phyloP scores from a whole-genome alignment of 2,113 vertebrate genomes.

The Merops nubicus region DNA sequence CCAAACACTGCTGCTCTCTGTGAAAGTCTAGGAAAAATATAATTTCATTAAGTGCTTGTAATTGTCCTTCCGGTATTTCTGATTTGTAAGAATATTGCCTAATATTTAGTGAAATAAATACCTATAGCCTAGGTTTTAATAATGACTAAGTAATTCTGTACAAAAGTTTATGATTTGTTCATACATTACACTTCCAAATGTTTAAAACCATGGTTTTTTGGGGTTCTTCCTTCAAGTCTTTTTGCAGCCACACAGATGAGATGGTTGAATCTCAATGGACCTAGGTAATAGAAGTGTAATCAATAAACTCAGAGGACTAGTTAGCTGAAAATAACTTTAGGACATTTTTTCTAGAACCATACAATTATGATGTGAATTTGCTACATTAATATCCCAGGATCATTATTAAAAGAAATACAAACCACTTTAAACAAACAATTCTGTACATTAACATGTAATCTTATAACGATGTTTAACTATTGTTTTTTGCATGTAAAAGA shows the following conservation, averaged over 20 bases:
- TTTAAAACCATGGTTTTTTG: not conserved
- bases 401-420: slow-evolving; percentile 40
- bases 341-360: slow-evolving; percentile 4
- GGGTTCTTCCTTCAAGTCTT: not conserved
- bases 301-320: slow-evolving; percentile 17
- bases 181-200: not conserved
- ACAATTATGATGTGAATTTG: slow-evolving; percentile 3
- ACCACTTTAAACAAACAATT: slow-evolving; percentile 40
- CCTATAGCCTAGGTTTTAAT: not conserved
- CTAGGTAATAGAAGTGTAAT: slow-evolving; percentile 19
- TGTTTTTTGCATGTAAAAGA: slow-evolving; percentile 35
- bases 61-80: not conserved
- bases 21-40: not conserved
- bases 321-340: slow-evolving; percentile 37
- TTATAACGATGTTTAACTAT: slow-evolving; percentile 12
- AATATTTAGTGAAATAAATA: not conserved
- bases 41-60: not conserved
- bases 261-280: not conserved
- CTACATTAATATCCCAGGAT: not conserved
- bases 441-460: not conserved
- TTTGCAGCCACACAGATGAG: not conserved
- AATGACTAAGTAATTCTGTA: not conserved
- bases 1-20: not conserved
- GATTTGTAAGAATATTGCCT: not conserved
- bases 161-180: not conserved